A percentile compares a stretch with the other conserved stretches of the same genome.
Evolutionary conservation across 2,888 invertebrate species (phyloP).

Genomic region (Seira sanloemensis): DNA sequence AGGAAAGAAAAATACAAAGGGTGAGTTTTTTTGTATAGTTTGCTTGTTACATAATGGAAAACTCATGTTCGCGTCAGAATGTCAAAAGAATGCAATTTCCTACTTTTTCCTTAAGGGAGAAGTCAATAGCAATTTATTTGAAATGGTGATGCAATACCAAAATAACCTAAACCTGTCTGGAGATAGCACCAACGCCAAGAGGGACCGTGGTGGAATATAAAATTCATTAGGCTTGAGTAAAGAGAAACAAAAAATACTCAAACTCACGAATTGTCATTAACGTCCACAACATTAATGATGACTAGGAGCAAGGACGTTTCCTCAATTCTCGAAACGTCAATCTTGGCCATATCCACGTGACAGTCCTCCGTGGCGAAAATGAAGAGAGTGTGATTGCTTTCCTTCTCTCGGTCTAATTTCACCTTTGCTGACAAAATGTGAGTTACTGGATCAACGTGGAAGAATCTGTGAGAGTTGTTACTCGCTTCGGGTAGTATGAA

Average conservation of each 20-base stretch:
- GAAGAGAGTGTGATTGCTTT: conserved; percentile 82
- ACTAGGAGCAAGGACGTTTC: conserved; percentile 80
- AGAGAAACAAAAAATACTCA: not conserved
- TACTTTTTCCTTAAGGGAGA: too few species aligned
- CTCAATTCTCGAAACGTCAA: conserved; percentile 50
- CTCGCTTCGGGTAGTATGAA: conserved; percentile 86
- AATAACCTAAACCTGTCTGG: too few species aligned
- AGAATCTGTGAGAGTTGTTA: conserved; percentile 82
- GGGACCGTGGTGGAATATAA: too few species aligned
- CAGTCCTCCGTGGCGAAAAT: conserved; percentile 92
- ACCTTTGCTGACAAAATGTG: conserved; percentile 82
- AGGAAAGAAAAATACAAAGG: not conserved
- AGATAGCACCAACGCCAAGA: too few species aligned
- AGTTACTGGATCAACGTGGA: conserved; percentile 83
- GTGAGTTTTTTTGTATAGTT: too few species aligned
- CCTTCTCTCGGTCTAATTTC: conserved; percentile 84
- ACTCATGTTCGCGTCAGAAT: conserved; percentile 28
- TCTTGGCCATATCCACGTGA: conserved; percentile 69
- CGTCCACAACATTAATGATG: conserved; percentile 84
- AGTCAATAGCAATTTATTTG: too few species aligned
- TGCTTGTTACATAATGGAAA: conserved; percentile 46
- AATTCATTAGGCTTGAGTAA: not conserved
- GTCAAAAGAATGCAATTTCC: too few species aligned
- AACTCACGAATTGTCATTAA: conserved; percentile 85
- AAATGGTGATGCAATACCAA: too few species aligned